Conservation (phyloP, 2,888 invertebrate species). For the Seira ritae region DNA sequence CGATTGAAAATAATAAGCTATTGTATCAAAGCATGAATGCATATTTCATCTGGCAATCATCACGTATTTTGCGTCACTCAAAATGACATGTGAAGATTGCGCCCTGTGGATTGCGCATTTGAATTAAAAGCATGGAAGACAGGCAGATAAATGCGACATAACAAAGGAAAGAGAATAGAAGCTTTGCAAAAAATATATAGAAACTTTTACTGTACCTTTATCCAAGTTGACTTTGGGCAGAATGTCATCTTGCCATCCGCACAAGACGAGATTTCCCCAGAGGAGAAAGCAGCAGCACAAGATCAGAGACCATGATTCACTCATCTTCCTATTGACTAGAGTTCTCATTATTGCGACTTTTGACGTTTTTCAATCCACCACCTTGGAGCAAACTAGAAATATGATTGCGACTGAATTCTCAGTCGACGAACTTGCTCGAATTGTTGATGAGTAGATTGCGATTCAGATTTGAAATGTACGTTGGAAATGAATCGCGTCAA, state of each 20-base stretch:
- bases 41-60: not conserved
- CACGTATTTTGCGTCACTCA: too few species aligned
- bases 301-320: slow-evolving; percentile 52
- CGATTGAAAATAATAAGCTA: too few species aligned
- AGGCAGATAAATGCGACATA: not conserved
- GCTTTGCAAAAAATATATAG: not conserved
- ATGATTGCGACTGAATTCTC: not conserved
- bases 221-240: slow-evolving; percentile 71
- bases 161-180: slow-evolving; percentile 19
- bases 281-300: slow-evolving; percentile 64
- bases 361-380: slow-evolving; percentile 17
- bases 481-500: not conserved
- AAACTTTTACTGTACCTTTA: slow-evolving; percentile 68
- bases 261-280: slow-evolving; percentile 66
- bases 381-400: not conserved
- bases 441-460: not conserved
- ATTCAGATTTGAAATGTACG: slow-evolving; percentile 16
- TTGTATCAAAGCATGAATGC: too few species aligned
- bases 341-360: slow-evolving; percentile 42
- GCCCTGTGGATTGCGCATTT: not conserved
- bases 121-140: slow-evolving; percentile 8
- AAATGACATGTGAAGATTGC: not conserved
- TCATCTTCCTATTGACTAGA: slow-evolving; percentile 55
- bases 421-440: not conserved
- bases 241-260: slow-evolving; percentile 73